Percentiles rank a stretch among this genome's conserved stretches.
phyloP scores from a whole-genome alignment of 2,888 invertebrate genomes.

The Pediacus dermestoides region DNA sequence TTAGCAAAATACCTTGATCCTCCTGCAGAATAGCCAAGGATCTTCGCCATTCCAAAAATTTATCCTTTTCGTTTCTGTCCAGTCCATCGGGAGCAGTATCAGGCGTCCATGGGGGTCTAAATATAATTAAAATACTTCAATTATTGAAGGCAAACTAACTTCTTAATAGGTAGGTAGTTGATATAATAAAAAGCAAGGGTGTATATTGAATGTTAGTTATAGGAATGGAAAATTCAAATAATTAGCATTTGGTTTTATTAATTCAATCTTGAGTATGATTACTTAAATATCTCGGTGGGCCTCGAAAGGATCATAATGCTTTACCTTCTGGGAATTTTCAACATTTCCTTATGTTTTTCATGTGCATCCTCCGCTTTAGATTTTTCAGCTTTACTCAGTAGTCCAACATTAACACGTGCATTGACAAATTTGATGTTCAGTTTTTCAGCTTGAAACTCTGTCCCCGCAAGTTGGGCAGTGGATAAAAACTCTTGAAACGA shows the following conservation, averaged over 20 bases:
- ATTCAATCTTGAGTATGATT: too few relatives aligned
- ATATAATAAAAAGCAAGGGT: too few relatives aligned
- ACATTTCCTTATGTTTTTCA: slow-evolving; percentile 56
- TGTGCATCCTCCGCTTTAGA: slow-evolving; percentile 54
- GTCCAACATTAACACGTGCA: slow-evolving; percentile 57
- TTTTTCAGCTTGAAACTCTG: slow-evolving; percentile 90
- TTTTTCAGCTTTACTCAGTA: slow-evolving; percentile 60
- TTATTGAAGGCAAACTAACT: not conserved
- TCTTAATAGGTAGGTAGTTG: not conserved
- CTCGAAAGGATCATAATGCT: slow-evolving; percentile 7
- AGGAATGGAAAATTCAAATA: too few relatives aligned
- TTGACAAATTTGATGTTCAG: slow-evolving; percentile 76
- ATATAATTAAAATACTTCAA: slow-evolving; percentile 23
- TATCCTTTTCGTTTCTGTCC: slow-evolving; percentile 71
- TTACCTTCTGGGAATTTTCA: slow-evolving; percentile 79
- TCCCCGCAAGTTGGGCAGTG: slow-evolving; percentile 90
- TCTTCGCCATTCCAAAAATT: slow-evolving; percentile 89
- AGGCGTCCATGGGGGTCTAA: slow-evolving; percentile 75
- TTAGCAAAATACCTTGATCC: slow-evolving; percentile 75
- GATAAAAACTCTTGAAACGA: slow-evolving; percentile 94
- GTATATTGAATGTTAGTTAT: too few relatives aligned
- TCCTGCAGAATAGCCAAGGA: slow-evolving; percentile 75
- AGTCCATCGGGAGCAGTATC: slow-evolving; percentile 78
- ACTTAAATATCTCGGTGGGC: too few relatives aligned
- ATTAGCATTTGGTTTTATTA: too few relatives aligned